phyloP scores from a whole-genome alignment of 2,888 invertebrate species.

The Xestia rhomboidea region DNA sequence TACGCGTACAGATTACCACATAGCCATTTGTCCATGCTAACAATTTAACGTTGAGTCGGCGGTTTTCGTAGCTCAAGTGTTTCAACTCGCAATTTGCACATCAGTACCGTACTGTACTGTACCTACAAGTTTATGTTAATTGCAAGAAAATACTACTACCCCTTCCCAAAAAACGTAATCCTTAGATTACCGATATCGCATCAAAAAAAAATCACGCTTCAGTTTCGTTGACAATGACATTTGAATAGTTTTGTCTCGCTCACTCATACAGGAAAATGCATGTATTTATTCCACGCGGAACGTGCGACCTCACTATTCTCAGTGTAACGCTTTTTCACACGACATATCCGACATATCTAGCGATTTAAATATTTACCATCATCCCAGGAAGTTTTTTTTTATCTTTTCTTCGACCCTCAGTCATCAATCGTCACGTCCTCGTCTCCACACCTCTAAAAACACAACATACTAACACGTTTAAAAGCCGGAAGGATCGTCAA shows the following conservation, averaged over 20 bases:
- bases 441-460: conserved; percentile 51
- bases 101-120: not conserved
- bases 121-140: not conserved
- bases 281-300: too few species aligned
- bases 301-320: too few species aligned
- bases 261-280: not conserved
- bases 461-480: conserved; percentile 58
- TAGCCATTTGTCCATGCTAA: not conserved
- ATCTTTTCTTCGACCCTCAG: not conserved
- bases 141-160: not conserved
- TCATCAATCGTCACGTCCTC: conserved; percentile 24
- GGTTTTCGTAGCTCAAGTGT: not conserved
- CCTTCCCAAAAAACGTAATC: not conserved
- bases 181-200: not conserved
- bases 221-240: not conserved
- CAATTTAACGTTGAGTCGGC: not conserved
- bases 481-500: conserved; percentile 63
- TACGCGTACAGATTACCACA: not conserved
- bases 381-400: not conserved
- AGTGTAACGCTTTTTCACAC: not conserved
- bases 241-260: not conserved
- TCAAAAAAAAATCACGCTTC: not conserved
- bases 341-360: not conserved
- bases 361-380: not conserved
- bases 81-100: not conserved